A percentile compares a stretch with the other conserved stretches of the same genome.
Evolutionary conservation across 2,888 invertebrate genomes (phyloP).

Genomic region (Morinoia aosen): DNA sequence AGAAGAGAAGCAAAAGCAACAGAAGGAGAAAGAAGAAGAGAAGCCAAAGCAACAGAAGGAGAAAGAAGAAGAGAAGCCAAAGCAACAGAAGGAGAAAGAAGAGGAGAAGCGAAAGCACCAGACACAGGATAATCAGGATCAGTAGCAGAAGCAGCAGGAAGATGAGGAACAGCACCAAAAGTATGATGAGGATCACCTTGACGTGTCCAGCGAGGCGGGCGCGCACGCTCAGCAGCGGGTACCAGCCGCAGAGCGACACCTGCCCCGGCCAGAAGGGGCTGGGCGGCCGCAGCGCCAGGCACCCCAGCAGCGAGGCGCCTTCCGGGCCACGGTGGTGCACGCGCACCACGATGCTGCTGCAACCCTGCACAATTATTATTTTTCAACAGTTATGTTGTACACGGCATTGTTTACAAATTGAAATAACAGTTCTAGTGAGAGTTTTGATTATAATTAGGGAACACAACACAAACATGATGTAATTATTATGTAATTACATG

Average conservation of each 20-base stretch:
- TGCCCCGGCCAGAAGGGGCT: conserved; percentile 65
- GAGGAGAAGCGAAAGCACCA: too few relatives aligned
- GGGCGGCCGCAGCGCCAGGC: conserved; percentile 59
- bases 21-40: too few relatives aligned
- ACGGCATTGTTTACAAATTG: background rate
- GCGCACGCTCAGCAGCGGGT: conserved; percentile 60
- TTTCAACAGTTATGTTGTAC: background rate
- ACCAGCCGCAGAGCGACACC: conserved; percentile 66
- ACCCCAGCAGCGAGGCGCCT: conserved; percentile 58
- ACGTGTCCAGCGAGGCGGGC: conserved; percentile 59
- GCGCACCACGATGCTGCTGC: conserved; percentile 59
- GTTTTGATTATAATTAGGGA: background rate
- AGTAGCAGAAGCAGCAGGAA: too few relatives aligned
- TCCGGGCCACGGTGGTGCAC: conserved; percentile 51
- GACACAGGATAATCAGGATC: too few relatives aligned
- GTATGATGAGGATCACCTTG: conserved; percentile 45
- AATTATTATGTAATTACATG: too few relatives aligned
- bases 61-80: too few relatives aligned
- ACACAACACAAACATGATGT: too few relatives aligned
- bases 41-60: too few relatives aligned
- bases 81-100: too few relatives aligned
- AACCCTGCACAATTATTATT: conserved; percentile 55
- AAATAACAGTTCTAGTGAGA: background rate
- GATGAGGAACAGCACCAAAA: background rate
- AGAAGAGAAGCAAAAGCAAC: too few relatives aligned